A percentile compares a stretch with the other conserved stretches of the same genome.
phyloP scores from a whole-genome alignment of 2,888 invertebrate genomes.

The Eudemis profundana region DNA sequence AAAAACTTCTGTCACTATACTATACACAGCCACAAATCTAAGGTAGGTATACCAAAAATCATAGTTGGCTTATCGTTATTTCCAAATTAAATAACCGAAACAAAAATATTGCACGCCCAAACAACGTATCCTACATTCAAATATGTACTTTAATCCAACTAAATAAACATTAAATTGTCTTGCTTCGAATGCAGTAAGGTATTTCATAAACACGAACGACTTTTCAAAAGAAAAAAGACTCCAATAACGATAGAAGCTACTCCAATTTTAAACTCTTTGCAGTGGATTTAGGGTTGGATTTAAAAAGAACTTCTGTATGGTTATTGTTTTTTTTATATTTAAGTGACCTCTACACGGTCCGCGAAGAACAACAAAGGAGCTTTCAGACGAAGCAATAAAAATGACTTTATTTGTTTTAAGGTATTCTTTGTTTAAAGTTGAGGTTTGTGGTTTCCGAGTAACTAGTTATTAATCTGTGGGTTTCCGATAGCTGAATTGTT shows the following conservation, averaged over 20 bases:
- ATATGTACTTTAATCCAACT: neutral
- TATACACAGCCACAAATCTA: neutral
- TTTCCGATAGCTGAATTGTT: neutral
- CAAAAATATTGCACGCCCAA: slow-evolving; percentile 24
- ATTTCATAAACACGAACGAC: slow-evolving; percentile 30
- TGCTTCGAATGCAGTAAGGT: neutral
- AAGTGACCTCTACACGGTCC: slow-evolving; percentile 13
- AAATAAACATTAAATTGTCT: neutral
- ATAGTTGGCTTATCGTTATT: slow-evolving; percentile 15
- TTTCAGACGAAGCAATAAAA: slow-evolving; percentile 34
- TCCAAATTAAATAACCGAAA: slow-evolving; percentile 20
- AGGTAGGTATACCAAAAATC: slow-evolving; percentile 8
- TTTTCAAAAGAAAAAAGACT: neutral
- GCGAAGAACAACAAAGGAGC: slow-evolving; percentile 29
- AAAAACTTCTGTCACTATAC: too few species aligned
- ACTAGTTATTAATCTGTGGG: too few species aligned
- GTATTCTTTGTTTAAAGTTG: slow-evolving; percentile 35
- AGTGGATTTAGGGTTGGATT: neutral
- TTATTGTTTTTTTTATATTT: slow-evolving; percentile 7
- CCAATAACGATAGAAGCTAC: too few species aligned
- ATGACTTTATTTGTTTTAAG: slow-evolving; percentile 48
- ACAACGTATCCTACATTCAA: slow-evolving; percentile 1
- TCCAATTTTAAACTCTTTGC: neutral
- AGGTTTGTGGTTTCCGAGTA: slow-evolving; percentile 18
- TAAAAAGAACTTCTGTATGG: neutral